These are phyloP conservation scores for Neomicropteryx cornuta DNA, from an alignment of 1,140 invertebrate genomes.

Conservation along the genomic window DNA sequence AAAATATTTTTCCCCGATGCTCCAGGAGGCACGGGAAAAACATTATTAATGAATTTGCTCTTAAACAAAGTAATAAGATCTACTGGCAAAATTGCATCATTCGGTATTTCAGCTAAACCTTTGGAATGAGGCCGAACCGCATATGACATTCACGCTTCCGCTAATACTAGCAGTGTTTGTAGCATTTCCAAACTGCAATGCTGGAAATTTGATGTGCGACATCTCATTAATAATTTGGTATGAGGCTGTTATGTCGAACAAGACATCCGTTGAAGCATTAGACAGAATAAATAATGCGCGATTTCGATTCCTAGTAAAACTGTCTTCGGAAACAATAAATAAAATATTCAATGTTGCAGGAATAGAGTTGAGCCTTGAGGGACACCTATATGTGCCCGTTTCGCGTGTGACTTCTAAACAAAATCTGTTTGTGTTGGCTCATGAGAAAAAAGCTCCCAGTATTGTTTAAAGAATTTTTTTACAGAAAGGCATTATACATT, in stretches of 20 bases:
- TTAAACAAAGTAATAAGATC: constrained; percentile 23
- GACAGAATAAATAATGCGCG: constrained; percentile 10
- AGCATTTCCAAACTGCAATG: constrained; percentile 19
- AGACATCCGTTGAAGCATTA: constrained; percentile 18
- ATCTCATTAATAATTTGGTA: constrained; percentile 20
- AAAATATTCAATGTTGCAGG: too few species aligned
- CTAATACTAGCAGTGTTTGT: constrained; percentile 17
- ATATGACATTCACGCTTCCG: constrained; percentile 36
- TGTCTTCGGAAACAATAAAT: too few species aligned
- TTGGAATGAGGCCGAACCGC: constrained; percentile 38
- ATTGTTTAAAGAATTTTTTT: too few species aligned
- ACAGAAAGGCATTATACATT: too few species aligned
- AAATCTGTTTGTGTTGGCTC: too few species aligned
- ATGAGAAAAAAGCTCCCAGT: too few species aligned
- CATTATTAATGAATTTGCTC: constrained; percentile 21
- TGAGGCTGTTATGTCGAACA: constrained; percentile 18
- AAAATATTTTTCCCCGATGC: constrained; percentile 24
- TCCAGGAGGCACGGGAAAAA: constrained; percentile 29
- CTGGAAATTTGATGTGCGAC: constrained; percentile 18
- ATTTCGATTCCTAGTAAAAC: too few species aligned
- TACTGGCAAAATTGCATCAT: constrained; percentile 31
- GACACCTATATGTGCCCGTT: too few species aligned
- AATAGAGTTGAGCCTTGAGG: too few species aligned
- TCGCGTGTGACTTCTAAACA: too few species aligned
- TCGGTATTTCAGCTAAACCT: constrained; percentile 42